A percentile compares a stretch with the other conserved stretches of the same genome.
phyloP scores from a whole-genome alignment of 2,888 invertebrate species.

The Melieria picta region DNA sequence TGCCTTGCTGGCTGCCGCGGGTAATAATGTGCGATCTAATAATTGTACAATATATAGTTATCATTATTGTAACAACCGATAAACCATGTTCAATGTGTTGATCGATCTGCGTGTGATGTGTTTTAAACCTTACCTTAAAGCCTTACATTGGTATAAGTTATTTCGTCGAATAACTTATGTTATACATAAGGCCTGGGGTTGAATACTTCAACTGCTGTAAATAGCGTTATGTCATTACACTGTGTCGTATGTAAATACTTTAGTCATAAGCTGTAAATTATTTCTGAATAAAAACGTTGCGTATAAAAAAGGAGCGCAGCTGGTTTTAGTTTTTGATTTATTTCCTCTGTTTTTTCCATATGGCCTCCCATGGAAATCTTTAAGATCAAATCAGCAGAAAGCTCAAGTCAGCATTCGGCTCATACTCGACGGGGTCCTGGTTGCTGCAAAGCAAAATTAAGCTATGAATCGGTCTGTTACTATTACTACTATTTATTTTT shows the following conservation, averaged over 20 bases:
- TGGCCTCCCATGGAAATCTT: conserved; percentile 11
- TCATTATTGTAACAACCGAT: too few relatives aligned
- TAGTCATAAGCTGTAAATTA: neutral
- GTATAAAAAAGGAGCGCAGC: neutral
- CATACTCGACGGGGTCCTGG: conserved; percentile 68
- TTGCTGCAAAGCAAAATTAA: conserved; percentile 63
- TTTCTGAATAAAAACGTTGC: neutral
- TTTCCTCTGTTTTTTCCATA: too few relatives aligned
- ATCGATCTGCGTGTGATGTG: too few relatives aligned
- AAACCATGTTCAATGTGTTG: too few relatives aligned
- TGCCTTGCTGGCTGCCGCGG: too few relatives aligned
- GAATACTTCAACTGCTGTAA: too few relatives aligned
- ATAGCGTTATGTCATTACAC: too few relatives aligned
- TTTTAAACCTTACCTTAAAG: too few relatives aligned
- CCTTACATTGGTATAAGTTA: neutral
- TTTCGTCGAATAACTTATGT: conserved; percentile 4
- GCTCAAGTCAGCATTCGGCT: conserved; percentile 72
- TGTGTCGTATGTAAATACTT: too few relatives aligned
- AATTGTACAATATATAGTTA: too few relatives aligned
- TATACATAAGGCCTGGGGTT: neutral
- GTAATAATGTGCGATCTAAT: too few relatives aligned
- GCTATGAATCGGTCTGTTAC: neutral
- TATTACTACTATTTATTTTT: neutral
- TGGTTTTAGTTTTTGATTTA: too few relatives aligned
- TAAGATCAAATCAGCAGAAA: conserved; percentile 63